Evolutionary conservation across 2,113 vertebrate species (phyloP).

Genomic region (Lonchura striata): DNA sequence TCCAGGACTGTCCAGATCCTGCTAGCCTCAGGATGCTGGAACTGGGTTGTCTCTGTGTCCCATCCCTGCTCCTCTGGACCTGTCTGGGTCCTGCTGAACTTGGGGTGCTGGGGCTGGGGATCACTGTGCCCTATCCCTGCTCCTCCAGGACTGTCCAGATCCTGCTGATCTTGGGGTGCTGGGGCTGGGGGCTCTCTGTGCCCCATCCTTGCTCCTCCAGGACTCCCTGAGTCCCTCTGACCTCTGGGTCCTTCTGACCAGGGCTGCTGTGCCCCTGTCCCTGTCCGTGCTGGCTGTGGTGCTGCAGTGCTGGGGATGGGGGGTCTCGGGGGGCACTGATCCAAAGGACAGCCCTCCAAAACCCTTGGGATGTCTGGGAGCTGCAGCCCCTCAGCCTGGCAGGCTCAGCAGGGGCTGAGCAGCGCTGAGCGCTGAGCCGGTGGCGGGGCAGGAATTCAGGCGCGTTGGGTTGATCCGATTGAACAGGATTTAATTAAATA

Average conservation of each 20-base stretch:
- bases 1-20: rapidly evolving
- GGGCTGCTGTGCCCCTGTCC: not conserved
- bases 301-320: rapidly evolving
- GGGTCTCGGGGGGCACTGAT: rapidly evolving
- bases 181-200: rapidly evolving
- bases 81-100: not conserved
- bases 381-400: not conserved
- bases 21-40: rapidly evolving
- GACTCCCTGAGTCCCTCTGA: not conserved
- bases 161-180: rapidly evolving
- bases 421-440: rapidly evolving
- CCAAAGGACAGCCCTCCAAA: not conserved
- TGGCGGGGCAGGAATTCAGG: not conserved
- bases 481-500: not conserved
- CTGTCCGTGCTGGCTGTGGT: not conserved
- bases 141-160: rapidly evolving
- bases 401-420: not conserved
- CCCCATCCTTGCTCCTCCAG: not conserved
- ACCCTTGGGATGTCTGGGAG: rapidly evolving
- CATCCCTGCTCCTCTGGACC: not conserved
- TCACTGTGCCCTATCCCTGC: not conserved
- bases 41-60: rapidly evolving
- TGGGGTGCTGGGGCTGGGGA: not conserved
- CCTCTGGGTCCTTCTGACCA: not conserved
- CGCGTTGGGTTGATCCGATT: not conserved